These are phyloP conservation scores for Camelus dromedarius DNA, from an alignment of 2,113 vertebrate genomes.

Conservation along the genomic window DNA sequence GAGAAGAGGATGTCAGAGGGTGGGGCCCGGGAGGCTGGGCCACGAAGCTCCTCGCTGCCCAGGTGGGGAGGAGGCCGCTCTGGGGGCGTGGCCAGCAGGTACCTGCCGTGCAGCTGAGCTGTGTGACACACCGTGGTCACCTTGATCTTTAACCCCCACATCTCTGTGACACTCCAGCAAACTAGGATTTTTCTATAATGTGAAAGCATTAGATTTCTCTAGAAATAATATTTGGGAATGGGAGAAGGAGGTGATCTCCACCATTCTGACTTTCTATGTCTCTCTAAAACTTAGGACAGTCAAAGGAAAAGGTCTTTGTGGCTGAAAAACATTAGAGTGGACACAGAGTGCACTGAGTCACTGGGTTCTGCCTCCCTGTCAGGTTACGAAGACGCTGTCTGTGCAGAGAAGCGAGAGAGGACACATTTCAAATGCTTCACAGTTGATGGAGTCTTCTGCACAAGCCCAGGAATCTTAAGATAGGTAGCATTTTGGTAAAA, in stretches of 20 bases:
- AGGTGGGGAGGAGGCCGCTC: background rate
- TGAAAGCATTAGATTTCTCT: background rate
- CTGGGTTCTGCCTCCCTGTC: accelerated
- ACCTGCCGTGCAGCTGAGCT: background rate
- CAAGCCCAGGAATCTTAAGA: background rate
- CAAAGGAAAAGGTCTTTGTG: background rate
- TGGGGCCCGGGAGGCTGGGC: accelerated
- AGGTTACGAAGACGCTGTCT: accelerated
- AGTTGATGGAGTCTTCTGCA: background rate
- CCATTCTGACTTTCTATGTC: background rate
- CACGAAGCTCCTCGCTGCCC: background rate
- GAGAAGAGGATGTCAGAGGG: background rate
- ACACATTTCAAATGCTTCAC: background rate
- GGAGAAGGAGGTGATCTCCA: background rate
- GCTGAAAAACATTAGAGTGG: background rate
- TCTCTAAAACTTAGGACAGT: background rate
- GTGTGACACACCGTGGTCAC: accelerated
- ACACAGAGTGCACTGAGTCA: background rate
- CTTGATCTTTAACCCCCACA: too few species aligned
- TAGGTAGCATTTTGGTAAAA: background rate
- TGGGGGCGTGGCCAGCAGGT: accelerated
- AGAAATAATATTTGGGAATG: background rate
- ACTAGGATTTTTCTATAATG: background rate
- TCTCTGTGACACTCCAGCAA: background rate
- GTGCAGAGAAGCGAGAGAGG: background rate